Evolutionary conservation across 1,140 invertebrate genomes (phyloP).

Genomic region (Drosophila biarmipes): DNA sequence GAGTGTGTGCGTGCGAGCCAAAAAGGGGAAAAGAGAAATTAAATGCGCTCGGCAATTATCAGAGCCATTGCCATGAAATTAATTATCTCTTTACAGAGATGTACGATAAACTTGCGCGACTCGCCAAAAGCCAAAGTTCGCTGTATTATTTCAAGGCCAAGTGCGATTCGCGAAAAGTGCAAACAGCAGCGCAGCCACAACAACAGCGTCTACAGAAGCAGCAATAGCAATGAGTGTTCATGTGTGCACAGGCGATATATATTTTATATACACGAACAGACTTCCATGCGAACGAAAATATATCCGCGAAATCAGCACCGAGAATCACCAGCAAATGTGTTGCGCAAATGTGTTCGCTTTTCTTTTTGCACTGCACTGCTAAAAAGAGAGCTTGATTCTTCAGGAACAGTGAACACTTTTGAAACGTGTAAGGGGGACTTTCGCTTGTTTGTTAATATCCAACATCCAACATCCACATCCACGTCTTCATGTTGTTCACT

Average conservation of each 20-base stretch:
- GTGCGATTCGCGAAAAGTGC: slow-evolving; percentile 63
- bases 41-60: slow-evolving; percentile 79
- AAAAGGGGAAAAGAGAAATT: slow-evolving; percentile 34
- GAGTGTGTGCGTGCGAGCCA: slow-evolving; percentile 5
- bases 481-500: no score
- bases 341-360: slow-evolving; percentile 16
- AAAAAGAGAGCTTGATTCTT: no score
- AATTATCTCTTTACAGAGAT: slow-evolving; percentile 82
- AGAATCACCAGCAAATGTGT: slow-evolving; percentile 13
- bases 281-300: slow-evolving; percentile 6
- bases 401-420: no score
- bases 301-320: slow-evolving; percentile 11
- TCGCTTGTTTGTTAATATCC: no score
- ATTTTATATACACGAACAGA: slow-evolving; percentile 1
- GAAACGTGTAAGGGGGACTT: no score
- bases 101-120: slow-evolving; percentile 75
- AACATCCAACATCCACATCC: no score
- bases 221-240: slow-evolving; percentile 35
- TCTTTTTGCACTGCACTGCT: neutral
- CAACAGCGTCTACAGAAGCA: slow-evolving; percentile 10
- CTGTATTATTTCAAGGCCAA: slow-evolving; percentile 82
- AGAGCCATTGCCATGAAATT: slow-evolving; percentile 61
- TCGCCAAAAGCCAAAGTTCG: slow-evolving; percentile 76
- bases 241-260: slow-evolving; percentile 21
- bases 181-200: slow-evolving; percentile 30